phyloP scores from a whole-genome alignment of 2,797 vertebrate genomes.

The Hybognathus amarus region DNA sequence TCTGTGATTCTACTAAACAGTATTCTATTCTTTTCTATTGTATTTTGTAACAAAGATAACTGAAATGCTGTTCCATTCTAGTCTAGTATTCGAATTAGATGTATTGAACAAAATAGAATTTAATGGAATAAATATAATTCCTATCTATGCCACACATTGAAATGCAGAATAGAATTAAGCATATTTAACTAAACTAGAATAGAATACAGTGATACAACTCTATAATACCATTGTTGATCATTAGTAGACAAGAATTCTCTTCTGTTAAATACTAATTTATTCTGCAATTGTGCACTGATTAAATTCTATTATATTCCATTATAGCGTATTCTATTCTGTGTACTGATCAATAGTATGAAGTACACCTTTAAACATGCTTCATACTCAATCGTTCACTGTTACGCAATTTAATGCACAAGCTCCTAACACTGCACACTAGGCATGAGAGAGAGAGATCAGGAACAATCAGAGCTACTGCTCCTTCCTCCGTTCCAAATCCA shows the following conservation, averaged over 20 bases:
- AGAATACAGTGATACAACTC: neutral
- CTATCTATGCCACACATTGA: neutral
- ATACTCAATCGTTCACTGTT: neutral
- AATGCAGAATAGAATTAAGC: neutral
- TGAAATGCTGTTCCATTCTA: neutral
- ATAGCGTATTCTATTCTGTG: neutral
- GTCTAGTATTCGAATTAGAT: neutral
- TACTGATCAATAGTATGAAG: neutral
- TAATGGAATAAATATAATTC: neutral
- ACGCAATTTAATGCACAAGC: neutral
- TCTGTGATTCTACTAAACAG: neutral
- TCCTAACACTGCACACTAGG: constrained; percentile 3
- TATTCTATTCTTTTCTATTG: neutral
- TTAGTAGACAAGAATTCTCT: neutral
- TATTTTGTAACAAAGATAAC: neutral
- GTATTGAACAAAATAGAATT: neutral
- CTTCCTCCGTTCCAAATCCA: constrained; percentile 47
- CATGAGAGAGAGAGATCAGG: constrained; percentile 17
- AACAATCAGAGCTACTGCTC: constrained; percentile 28
- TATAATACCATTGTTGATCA: neutral
- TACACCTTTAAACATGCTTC: neutral
- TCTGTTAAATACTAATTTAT: neutral
- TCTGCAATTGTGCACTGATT: neutral
- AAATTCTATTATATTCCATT: neutral
- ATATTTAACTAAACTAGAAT: neutral